A percentile compares a stretch with the other conserved stretches of the same genome.
Conservation (phyloP, 2,113 vertebrate species). For the Platichthys stellatus region DNA sequence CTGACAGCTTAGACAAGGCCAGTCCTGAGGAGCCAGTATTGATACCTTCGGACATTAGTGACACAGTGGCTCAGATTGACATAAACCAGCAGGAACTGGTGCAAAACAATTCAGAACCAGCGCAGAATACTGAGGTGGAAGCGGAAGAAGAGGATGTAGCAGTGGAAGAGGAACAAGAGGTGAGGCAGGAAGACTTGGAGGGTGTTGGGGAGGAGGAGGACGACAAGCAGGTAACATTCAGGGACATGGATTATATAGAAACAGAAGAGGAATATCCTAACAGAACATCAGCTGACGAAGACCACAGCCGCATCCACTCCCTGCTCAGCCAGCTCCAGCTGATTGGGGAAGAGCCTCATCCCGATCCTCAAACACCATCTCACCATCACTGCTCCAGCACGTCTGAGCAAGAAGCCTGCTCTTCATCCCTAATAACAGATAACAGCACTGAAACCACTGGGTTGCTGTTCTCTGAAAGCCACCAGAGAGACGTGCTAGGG, state of each 20-base stretch:
- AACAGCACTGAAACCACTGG: constrained; percentile 75
- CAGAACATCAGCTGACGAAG: constrained; percentile 64
- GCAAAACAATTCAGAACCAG: neutral
- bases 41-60: neutral
- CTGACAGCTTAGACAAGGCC: constrained; percentile 48
- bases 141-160: constrained; percentile 4
- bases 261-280: constrained; percentile 2
- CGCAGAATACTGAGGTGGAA: constrained; percentile 1
- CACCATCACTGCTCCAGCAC: constrained; percentile 43
- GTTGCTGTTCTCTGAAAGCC: constrained; percentile 85
- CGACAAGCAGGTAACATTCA: neutral
- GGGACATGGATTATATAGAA: constrained; percentile 36
- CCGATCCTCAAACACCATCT: neutral
- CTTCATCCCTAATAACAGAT: constrained; percentile 17
- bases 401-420: constrained; percentile 58
- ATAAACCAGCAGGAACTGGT: constrained; percentile 28
- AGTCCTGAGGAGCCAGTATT: constrained; percentile 15
- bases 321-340: constrained; percentile 84
- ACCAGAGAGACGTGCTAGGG: constrained; percentile 84
- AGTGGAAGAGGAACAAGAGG: neutral
- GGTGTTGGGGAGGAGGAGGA: constrained; percentile 11
- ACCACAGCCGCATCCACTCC: constrained; percentile 80
- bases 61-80: constrained; percentile 1
- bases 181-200: neutral
- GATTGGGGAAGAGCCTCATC: constrained; percentile 52